Evolutionary conservation across 2,113 vertebrate genomes (phyloP).

Genomic region (Leiothrix lutea): DNA sequence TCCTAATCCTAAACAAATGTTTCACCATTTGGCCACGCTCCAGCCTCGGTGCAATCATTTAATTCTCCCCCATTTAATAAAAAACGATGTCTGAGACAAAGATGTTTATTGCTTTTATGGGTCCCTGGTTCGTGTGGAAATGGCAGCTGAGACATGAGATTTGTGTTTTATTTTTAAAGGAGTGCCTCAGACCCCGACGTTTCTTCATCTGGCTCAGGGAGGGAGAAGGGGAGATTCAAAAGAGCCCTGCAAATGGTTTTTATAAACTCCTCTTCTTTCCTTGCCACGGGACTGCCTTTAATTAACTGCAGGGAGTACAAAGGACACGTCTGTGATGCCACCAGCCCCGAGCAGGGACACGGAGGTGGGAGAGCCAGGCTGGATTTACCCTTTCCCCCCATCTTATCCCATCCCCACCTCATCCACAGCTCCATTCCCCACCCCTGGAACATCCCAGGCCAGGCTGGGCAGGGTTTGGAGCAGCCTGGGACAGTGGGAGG

Average conservation of each 20-base stretch:
- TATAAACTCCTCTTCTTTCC: conserved; percentile 79
- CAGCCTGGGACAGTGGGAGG: accelerated
- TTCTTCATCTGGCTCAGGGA: conserved; percentile 79
- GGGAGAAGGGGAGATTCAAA: conserved; percentile 79
- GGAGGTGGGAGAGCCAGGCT: neutral
- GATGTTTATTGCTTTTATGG: conserved; percentile 37
- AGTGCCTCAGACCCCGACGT: neutral
- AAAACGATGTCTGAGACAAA: conserved; percentile 24
- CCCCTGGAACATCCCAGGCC: neutral
- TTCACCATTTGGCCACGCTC: neutral
- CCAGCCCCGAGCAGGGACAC: neutral
- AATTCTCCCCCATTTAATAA: neutral
- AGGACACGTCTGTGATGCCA: conserved; percentile 67
- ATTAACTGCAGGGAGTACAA: conserved; percentile 80
- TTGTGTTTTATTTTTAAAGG: conserved; percentile 23
- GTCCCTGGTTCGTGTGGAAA: conserved; percentile 27
- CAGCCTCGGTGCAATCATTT: neutral
- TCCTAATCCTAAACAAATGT: conserved; percentile 60
- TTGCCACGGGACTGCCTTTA: conserved; percentile 82
- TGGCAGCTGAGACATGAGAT: neutral
- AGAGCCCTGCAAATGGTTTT: conserved; percentile 84
- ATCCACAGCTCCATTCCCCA: neutral
- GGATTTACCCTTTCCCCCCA: neutral
- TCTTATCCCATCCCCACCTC: neutral
- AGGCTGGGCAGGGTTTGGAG: neutral